phyloP scores from a whole-genome alignment of 2,797 vertebrate genomes.

The Otolemur crassicaudatus region DNA sequence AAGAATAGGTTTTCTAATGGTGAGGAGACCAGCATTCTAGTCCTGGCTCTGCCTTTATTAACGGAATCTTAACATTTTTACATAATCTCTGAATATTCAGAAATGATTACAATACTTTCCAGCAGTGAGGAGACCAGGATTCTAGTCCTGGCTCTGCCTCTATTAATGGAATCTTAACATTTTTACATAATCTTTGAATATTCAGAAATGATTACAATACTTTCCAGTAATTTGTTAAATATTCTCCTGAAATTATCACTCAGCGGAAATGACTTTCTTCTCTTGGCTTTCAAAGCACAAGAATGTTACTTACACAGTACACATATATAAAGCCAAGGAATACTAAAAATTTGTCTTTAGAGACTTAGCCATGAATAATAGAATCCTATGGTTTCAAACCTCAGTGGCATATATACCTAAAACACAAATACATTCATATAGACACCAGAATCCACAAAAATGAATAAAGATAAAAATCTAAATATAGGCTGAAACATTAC shows the following conservation, averaged over 20 bases:
- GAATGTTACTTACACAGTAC: background rate
- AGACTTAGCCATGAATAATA: background rate
- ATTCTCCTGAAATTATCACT: slow-evolving; percentile 22
- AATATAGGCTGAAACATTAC: background rate
- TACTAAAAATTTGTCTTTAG: slow-evolving; percentile 21
- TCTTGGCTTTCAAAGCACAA: slow-evolving; percentile 47
- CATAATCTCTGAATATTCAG: too few species aligned
- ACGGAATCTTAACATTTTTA: too few species aligned
- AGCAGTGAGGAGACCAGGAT: too few species aligned
- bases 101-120: too few species aligned
- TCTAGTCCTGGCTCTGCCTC: too few species aligned
- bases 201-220: background rate
- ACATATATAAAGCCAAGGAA: background rate
- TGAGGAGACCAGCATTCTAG: too few species aligned
- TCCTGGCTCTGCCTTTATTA: too few species aligned
- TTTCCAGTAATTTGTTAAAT: slow-evolving; percentile 12
- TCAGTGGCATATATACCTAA: background rate
- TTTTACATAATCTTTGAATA: background rate
- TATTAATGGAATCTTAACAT: too few species aligned
- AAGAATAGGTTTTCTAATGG: background rate
- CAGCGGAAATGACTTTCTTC: slow-evolving; percentile 50
- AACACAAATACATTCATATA: slow-evolving; percentile 32
- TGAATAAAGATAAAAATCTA: slow-evolving; percentile 42
- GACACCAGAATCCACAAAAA: slow-evolving; percentile 25
- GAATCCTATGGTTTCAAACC: background rate